A percentile compares a stretch with the other conserved stretches of the same genome.
These are phyloP conservation scores for Mustelus asterias DNA, from an alignment of 2,113 vertebrate species.

Conservation along the genomic window DNA sequence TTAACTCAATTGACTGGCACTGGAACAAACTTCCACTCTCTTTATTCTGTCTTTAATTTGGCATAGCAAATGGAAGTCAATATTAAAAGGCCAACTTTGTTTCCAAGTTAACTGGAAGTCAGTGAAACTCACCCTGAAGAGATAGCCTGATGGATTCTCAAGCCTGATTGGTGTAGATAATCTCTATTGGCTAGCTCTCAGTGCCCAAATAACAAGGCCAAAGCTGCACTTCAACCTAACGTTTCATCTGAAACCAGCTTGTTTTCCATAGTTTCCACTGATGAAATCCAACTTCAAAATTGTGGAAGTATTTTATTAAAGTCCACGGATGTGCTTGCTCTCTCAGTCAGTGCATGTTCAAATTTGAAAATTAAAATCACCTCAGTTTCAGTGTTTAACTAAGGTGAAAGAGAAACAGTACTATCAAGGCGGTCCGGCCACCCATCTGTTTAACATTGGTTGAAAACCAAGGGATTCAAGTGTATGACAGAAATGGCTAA, in stretches of 20 bases:
- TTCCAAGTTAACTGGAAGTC: not conserved
- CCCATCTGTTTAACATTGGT: too few species aligned
- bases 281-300: not conserved
- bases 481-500: too few species aligned
- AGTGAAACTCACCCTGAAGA: not conserved
- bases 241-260: not conserved
- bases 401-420: too few species aligned
- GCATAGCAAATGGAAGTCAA: not conserved
- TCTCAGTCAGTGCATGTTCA: not conserved
- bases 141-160: not conserved
- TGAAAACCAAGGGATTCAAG: too few species aligned
- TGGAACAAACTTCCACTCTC: not conserved
- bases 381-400: not conserved
- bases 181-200: too few species aligned
- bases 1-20: not conserved
- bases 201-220: not conserved
- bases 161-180: not conserved
- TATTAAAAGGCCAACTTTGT: not conserved
- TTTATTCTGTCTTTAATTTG: not conserved
- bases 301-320: not conserved
- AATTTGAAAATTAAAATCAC: not conserved
- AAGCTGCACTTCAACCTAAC: not conserved
- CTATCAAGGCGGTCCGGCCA: too few species aligned
- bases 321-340: not conserved
- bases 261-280: not conserved